These are phyloP conservation scores for Maccullochella peelii DNA, from an alignment of 2,113 vertebrate genomes.

Conservation along the genomic window DNA sequence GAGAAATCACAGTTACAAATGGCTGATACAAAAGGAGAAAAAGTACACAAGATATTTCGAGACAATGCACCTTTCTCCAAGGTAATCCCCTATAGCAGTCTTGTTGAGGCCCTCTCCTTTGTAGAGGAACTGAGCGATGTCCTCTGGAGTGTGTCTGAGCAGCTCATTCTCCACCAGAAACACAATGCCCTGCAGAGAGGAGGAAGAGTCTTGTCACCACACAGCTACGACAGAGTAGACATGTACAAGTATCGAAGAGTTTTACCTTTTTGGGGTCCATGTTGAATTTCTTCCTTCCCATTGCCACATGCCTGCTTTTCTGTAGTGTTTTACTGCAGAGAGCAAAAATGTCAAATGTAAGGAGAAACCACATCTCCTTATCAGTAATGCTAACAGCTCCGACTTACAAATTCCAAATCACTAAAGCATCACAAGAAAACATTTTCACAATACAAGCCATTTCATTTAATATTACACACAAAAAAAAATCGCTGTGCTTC, in stretches of 20 bases:
- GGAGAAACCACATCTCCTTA: neutral
- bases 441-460: neutral
- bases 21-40: neutral
- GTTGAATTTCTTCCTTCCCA: slow-evolving; percentile 92
- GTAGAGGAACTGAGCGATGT: slow-evolving; percentile 92
- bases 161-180: slow-evolving; percentile 93
- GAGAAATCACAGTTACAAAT: slow-evolving; percentile 22
- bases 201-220: neutral
- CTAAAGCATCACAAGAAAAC: neutral
- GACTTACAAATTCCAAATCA: neutral
- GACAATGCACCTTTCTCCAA: slow-evolving; percentile 88
- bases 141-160: slow-evolving; percentile 89
- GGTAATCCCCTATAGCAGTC: slow-evolving; percentile 93
- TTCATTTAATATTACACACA: neutral
- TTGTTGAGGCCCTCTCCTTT: slow-evolving; percentile 96
- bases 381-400: neutral
- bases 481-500: neutral
- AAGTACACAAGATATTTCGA: neutral
- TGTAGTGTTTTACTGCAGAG: slow-evolving; percentile 91
- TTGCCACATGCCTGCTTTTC: slow-evolving; percentile 91
- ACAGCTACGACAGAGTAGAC: neutral
- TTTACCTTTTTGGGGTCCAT: slow-evolving; percentile 94
- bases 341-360: slow-evolving; percentile 2
- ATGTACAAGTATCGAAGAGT: neutral
- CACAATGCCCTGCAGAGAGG: slow-evolving; percentile 86